A percentile compares a stretch with the other conserved stretches of the same genome.
These are phyloP conservation scores for Diachasmimorpha longicaudata DNA, from an alignment of 1,140 invertebrate species.

Conservation along the genomic window DNA sequence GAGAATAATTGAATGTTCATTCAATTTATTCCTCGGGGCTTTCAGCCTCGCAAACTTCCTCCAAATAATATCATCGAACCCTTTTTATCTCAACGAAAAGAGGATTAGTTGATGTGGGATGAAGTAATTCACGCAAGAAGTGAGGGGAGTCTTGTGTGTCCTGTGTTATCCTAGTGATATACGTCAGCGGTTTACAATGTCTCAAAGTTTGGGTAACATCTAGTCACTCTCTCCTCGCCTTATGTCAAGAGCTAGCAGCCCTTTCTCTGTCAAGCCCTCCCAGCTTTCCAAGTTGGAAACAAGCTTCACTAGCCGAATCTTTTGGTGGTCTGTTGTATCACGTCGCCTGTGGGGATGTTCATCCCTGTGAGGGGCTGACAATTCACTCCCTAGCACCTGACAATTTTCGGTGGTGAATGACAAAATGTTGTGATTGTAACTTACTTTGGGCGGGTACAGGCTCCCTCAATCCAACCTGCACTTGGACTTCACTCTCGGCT, in stretches of 20 bases:
- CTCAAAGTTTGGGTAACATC: conserved; percentile 22
- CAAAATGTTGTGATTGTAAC: conserved; percentile 14
- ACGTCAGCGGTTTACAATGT: background rate
- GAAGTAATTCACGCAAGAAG: conserved; percentile 35
- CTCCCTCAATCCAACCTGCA: conserved; percentile 45
- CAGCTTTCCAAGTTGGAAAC: background rate
- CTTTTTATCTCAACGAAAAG: background rate
- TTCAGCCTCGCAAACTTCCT: background rate
- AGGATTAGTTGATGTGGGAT: conserved; percentile 40
- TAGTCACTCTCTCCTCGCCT: background rate
- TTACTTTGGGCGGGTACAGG: conserved; percentile 56
- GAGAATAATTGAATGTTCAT: background rate
- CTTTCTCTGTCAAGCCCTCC: background rate
- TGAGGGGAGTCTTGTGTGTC: too few species aligned
- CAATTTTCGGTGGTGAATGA: background rate
- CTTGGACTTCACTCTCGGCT: conserved; percentile 43
- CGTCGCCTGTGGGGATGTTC: background rate
- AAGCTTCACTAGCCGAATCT: background rate
- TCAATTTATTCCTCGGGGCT: background rate
- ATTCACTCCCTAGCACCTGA: background rate
- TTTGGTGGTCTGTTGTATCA: background rate
- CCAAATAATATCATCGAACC: background rate
- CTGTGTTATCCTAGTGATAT: background rate
- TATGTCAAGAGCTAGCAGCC: background rate
- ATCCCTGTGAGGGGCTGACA: background rate